Conservation (phyloP, 2,888 invertebrate genomes). For the Notocelia uddmanniana region DNA sequence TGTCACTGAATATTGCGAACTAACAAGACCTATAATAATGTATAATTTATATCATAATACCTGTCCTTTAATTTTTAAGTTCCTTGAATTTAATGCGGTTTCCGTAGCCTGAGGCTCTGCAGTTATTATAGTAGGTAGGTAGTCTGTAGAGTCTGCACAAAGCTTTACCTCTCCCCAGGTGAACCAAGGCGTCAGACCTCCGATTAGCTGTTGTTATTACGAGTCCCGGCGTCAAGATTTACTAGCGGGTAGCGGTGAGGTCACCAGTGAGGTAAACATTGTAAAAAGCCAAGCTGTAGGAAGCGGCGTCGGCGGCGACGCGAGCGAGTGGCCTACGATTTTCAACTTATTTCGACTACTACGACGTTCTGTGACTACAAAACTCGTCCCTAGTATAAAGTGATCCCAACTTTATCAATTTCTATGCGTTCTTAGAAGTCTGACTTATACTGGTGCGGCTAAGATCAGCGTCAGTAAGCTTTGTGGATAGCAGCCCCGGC, state of each 20-base stretch:
- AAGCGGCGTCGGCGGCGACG: constrained; percentile 6
- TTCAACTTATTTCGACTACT: background rate
- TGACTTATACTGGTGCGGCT: background rate
- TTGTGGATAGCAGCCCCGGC: constrained; percentile 7
- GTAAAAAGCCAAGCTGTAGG: constrained; percentile 10
- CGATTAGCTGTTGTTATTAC: too few relatives aligned
- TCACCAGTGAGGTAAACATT: too few relatives aligned
- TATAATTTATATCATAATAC: constrained; percentile 58
- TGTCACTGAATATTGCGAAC: constrained; percentile 61
- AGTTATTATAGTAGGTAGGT: too few relatives aligned
- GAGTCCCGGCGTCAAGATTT: too few relatives aligned
- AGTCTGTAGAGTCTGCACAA: too few relatives aligned
- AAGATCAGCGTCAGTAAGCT: background rate
- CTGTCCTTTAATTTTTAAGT: constrained; percentile 52
- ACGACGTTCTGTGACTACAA: too few relatives aligned
- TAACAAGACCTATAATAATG: constrained; percentile 69
- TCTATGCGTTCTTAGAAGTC: background rate
- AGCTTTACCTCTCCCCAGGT: too few relatives aligned
- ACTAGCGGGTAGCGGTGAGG: too few relatives aligned
- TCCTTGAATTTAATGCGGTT: constrained; percentile 57
- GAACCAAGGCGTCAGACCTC: too few relatives aligned
- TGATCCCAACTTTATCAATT: background rate
- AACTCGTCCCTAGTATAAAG: background rate
- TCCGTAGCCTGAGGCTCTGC: constrained; percentile 58
- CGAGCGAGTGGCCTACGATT: background rate